A percentile compares a stretch with the other conserved stretches of the same genome.
Conservation (phyloP, 92 coral and sea anemone species). For the Hydrozoanthus gracilis region DNA sequence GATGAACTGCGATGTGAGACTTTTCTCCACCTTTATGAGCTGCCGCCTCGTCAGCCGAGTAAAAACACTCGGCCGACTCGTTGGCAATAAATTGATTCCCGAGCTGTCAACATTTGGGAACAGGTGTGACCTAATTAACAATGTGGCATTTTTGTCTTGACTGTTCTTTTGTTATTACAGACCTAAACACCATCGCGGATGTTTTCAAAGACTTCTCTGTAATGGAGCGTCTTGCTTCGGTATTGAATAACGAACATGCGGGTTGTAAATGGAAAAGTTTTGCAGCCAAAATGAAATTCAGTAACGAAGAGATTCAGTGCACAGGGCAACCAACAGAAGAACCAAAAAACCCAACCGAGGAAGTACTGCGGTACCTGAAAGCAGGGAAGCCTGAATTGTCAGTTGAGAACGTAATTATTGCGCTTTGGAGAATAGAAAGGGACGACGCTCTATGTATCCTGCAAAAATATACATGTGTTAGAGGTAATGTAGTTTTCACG, state of each 20-base stretch:
- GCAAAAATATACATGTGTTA: neutral
- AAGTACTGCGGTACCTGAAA: neutral
- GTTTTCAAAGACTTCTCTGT: slow-evolving; percentile 23
- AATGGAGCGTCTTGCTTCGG: slow-evolving; percentile 4
- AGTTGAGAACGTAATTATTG: neutral
- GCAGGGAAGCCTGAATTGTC: neutral
- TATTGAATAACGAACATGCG: neutral
- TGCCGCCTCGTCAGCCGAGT: too few species aligned
- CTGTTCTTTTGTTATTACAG: neutral
- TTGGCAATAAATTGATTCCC: too few species aligned
- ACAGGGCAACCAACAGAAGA: neutral
- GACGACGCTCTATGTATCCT: neutral
- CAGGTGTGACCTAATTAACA: too few species aligned
- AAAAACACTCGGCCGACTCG: too few species aligned
- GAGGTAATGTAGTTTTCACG: too few species aligned
- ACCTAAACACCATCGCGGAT: neutral
- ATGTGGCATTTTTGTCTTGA: neutral
- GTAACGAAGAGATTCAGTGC: neutral
- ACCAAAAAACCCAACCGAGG: neutral
- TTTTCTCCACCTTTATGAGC: too few species aligned
- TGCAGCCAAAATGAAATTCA: neutral
- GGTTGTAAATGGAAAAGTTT: neutral
- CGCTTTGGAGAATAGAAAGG: neutral
- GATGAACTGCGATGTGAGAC: too few species aligned
- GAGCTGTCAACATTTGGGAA: too few species aligned